These are phyloP conservation scores for Corythornis cristatus DNA, from an alignment of 2,113 vertebrate genomes.

Conservation along the genomic window DNA sequence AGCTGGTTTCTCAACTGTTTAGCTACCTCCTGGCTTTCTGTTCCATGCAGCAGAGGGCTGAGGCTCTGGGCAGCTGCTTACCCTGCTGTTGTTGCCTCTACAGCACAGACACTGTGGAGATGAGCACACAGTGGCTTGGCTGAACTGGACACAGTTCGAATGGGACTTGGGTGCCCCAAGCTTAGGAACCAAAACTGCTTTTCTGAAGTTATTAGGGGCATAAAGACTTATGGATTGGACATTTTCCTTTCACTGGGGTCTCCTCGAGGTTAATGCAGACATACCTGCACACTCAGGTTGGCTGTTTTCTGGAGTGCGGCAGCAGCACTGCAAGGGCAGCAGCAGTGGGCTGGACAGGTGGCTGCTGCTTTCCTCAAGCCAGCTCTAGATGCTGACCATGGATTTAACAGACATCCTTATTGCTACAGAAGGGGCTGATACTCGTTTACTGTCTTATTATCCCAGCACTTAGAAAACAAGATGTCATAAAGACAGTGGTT, in stretches of 20 bases:
- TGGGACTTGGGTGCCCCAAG: background rate
- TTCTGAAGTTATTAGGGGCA: background rate
- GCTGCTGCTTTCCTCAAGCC: background rate
- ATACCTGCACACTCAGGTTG: background rate
- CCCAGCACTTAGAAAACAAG: conserved; percentile 8
- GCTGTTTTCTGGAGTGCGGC: background rate
- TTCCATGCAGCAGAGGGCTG: background rate
- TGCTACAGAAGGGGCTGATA: background rate
- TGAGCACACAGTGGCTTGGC: background rate
- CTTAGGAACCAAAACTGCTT: background rate
- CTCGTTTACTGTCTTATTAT: conserved; percentile 8
- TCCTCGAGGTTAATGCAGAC: background rate
- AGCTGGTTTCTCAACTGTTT: background rate
- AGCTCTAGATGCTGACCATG: background rate
- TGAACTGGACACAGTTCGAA: background rate
- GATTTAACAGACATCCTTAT: background rate
- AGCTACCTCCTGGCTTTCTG: background rate
- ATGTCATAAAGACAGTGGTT: conserved; percentile 50
- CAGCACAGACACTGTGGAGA: background rate
- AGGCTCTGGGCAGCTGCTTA: background rate
- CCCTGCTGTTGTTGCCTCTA: background rate
- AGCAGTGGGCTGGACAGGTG: background rate
- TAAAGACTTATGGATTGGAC: background rate
- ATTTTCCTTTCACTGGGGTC: background rate
- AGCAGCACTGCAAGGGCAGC: background rate